phyloP scores from a whole-genome alignment of 2,888 invertebrate species.

The Melinaea marsaeus region DNA sequence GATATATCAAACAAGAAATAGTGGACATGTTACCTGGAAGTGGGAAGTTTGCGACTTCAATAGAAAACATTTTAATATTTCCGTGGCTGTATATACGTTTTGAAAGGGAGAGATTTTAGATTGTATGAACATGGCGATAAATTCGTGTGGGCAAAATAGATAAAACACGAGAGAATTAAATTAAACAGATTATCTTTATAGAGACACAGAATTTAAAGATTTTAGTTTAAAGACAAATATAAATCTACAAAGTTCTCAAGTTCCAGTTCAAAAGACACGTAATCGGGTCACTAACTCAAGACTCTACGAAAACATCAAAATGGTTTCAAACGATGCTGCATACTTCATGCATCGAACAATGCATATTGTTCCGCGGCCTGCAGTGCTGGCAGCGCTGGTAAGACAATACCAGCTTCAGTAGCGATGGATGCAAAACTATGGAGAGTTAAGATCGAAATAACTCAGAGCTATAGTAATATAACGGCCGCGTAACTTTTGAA shows the following conservation, averaged over 20 bases:
- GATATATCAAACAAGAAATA: conserved; percentile 26
- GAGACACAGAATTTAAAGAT: no score
- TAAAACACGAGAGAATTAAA: not conserved
- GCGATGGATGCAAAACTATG: not conserved
- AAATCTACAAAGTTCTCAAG: not conserved
- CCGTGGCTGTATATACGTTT: conserved; percentile 18
- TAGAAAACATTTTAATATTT: conserved; percentile 13
- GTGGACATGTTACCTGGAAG: conserved; percentile 15
- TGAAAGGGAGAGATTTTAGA: conserved; percentile 17
- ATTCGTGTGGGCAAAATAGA: not conserved
- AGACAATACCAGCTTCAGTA: conserved; percentile 14
- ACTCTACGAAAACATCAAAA: conserved; percentile 12
- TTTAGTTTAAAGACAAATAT: not conserved
- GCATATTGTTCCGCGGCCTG: conserved; percentile 24
- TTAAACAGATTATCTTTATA: no score
- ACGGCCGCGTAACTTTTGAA: no score
- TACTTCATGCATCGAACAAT: conserved; percentile 22
- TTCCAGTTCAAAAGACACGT: conserved; percentile 8
- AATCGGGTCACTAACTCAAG: conserved; percentile 21
- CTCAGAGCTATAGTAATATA: no score
- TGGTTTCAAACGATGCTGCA: conserved; percentile 7
- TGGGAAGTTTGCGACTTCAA: conserved; percentile 11
- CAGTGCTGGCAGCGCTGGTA: conserved; percentile 12
- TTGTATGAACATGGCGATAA: conserved; percentile 1
- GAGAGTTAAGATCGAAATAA: not conserved